These are phyloP conservation scores for Drosophila multiciliata DNA, from an alignment of 2,888 invertebrate species.

Conservation along the genomic window DNA sequence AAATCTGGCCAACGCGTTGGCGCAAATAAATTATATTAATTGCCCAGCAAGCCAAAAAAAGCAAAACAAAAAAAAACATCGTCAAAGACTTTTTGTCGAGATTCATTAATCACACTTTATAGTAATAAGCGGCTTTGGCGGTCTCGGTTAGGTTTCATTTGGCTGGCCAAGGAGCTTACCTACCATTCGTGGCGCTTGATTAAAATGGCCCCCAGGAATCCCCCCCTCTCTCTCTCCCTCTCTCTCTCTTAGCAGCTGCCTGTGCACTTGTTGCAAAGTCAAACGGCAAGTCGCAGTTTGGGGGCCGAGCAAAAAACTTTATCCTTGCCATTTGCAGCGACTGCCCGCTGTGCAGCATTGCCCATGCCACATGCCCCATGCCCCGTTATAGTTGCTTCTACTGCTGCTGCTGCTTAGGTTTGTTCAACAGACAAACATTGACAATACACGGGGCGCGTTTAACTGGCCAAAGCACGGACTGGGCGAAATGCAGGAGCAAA, in stretches of 20 bases:
- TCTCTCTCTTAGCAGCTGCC: not conserved
- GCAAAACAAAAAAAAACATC: conserved; percentile 18
- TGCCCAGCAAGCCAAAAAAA: conserved; percentile 69
- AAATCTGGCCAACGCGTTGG: conserved; percentile 38
- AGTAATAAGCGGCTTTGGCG: conserved; percentile 81
- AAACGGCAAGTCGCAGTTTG: conserved; percentile 63
- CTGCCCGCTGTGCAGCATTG: conserved; percentile 29
- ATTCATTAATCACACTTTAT: conserved; percentile 83
- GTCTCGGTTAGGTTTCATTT: conserved; percentile 59
- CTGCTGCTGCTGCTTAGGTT: conserved; percentile 11
- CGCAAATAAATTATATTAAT: conserved; percentile 79
- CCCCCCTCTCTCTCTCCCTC: not conserved
- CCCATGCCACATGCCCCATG: not conserved
- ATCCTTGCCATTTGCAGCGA: conserved; percentile 60
- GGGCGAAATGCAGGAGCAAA: conserved; percentile 38
- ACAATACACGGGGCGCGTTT: conserved; percentile 75
- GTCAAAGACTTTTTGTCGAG: conserved; percentile 33
- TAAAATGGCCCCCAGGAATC: conserved; percentile 62
- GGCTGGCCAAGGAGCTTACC: conserved; percentile 18
- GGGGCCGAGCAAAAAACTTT: conserved; percentile 60
- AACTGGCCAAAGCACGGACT: conserved; percentile 66
- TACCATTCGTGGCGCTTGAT: conserved; percentile 77
- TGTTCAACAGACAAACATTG: conserved; percentile 69
- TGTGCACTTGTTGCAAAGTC: conserved; percentile 76
- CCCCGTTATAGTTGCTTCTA: not conserved